A percentile compares a stretch with the other conserved stretches of the same genome.
phyloP scores from a whole-genome alignment of 2,888 invertebrate species.

The Megamerina dolium region DNA sequence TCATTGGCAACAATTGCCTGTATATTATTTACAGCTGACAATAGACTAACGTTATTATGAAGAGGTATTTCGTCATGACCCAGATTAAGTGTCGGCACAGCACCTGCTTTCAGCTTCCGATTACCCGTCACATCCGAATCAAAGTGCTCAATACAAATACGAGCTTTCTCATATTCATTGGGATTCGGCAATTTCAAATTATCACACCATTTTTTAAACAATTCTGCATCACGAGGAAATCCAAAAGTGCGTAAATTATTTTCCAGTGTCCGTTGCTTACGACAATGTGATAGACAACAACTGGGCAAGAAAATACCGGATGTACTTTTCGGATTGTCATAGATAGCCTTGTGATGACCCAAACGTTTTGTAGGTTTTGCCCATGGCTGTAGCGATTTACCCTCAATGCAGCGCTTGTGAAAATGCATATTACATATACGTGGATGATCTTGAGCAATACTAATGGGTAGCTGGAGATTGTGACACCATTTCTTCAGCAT shows the following conservation, averaged over 20 bases:
- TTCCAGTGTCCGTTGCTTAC: slow-evolving; percentile 28
- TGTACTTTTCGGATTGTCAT: slow-evolving; percentile 37
- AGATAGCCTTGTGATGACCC: slow-evolving; percentile 31
- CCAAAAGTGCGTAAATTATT: slow-evolving; percentile 36
- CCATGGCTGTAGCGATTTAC: slow-evolving; percentile 34
- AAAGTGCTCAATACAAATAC: slow-evolving; percentile 37
- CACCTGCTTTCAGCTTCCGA: slow-evolving; percentile 33
- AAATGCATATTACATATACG: slow-evolving; percentile 36
- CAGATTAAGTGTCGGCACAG: slow-evolving; percentile 36
- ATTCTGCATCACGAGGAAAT: slow-evolving; percentile 27
- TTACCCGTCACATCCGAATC: slow-evolving; percentile 33
- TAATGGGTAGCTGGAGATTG: slow-evolving; percentile 30
- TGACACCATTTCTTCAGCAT: slow-evolving; percentile 37
- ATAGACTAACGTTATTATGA: no score
- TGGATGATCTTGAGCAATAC: slow-evolving; percentile 16
- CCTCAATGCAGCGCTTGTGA: slow-evolving; percentile 37
- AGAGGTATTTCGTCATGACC: slow-evolving; percentile 33
- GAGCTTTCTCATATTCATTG: slow-evolving; percentile 31
- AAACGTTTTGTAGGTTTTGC: slow-evolving; percentile 35
- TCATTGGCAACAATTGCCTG: no score
- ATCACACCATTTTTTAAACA: slow-evolving; percentile 32
- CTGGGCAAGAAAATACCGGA: slow-evolving; percentile 33
- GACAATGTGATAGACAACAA: slow-evolving; percentile 35
- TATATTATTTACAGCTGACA: no score
- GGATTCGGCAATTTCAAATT: slow-evolving; percentile 31